Evolutionary conservation across 1,140 invertebrate species (phyloP), one percentile per base, ranked within the genome.

Genomic region (Drosophila quadrilineata): DNA sequence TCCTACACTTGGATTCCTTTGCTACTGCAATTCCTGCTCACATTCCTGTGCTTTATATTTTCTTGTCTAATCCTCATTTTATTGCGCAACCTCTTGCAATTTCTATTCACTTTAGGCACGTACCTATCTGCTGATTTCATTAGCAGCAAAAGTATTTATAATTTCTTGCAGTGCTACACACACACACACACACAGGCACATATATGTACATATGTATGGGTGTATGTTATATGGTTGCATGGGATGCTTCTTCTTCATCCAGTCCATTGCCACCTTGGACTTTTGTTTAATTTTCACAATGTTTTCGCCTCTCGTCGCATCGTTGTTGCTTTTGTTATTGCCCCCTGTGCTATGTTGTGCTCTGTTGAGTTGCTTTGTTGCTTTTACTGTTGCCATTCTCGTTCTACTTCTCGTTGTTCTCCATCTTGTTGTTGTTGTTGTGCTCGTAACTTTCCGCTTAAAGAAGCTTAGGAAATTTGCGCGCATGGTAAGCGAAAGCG

Each of bases 371-470:
- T n/a, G n/a, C n/a, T 9, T 17, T 38, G 6, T 26, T 17, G 16
- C 17, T 45, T 26, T 54, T 49, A 24, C 22, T 28, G 16, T 48
- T 46, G 59, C 48, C 17, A 19, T 36, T 63, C 26, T n/a, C 17
- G n/a, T 19, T 12, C 6, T 2, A 38, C 8, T 63, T 57, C 17
- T 57, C 33, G 24, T 46, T 22, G 17, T 19, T 29, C 26, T 28
- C 33, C 22, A 24, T 56, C 36, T 28, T 22, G 59, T 54, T 56
- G 33, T 57, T 64, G 29, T 16, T 21, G 24, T 50, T 50, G 43
- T 41, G 28, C 38, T 56, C 68, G 68, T 71, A 71, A 71, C 68
- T 71, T 71, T 71, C 38, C 68, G 68, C 68, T 71, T 67, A 71
- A 63, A 60, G 54, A 35, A 71, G 68, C 68, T 71, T 71, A 71